phyloP scores from a whole-genome alignment of 2,113 vertebrate genomes.

The Mandrillus leucophaeus region DNA sequence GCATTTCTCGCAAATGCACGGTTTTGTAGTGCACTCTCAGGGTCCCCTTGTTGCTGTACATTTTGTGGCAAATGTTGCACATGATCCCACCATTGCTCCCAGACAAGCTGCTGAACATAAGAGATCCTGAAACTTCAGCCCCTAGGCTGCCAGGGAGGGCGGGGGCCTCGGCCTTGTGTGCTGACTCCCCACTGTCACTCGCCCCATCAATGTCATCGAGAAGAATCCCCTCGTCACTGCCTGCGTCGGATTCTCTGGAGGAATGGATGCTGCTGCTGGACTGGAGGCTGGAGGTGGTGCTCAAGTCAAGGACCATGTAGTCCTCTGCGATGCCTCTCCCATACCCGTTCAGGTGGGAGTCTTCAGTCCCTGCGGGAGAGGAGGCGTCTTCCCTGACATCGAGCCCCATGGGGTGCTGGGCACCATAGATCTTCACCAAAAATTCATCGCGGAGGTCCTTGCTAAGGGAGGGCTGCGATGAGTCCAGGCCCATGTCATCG shows the following conservation, averaged over 20 bases:
- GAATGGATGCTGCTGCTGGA: constrained; percentile 98
- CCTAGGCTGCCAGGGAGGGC: constrained; percentile 84
- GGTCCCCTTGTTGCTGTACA: constrained; percentile 99
- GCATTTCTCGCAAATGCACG: constrained; percentile 98
- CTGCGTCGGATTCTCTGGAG: constrained; percentile 96
- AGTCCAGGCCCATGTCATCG: constrained; percentile 99
- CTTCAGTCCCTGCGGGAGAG: constrained; percentile 92
- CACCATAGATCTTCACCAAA: constrained; percentile 97
- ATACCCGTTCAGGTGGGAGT: constrained; percentile 94
- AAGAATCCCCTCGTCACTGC: constrained; percentile 98
- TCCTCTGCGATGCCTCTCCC: constrained; percentile 92
- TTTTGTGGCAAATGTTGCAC: constrained; percentile 99
- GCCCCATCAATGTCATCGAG: constrained; percentile 95
- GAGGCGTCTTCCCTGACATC: constrained; percentile 90
- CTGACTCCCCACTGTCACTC: constrained; percentile 94
- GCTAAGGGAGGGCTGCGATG: constrained; percentile 94
- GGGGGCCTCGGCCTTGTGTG: constrained; percentile 85
- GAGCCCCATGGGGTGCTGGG: constrained; percentile 92
- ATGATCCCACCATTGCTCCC: constrained; percentile 93
- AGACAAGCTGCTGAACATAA: constrained; percentile 90
- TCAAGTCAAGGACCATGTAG: constrained; percentile 98
- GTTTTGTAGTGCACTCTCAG: constrained; percentile 99
- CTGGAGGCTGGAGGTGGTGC: constrained; percentile 97
- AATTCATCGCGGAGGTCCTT: constrained; percentile 97
- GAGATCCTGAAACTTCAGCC: constrained; percentile 85